A percentile compares a stretch with the other conserved stretches of the same genome.
Conservation (phyloP, 2,888 invertebrate species). For the Theretra japonica region DNA sequence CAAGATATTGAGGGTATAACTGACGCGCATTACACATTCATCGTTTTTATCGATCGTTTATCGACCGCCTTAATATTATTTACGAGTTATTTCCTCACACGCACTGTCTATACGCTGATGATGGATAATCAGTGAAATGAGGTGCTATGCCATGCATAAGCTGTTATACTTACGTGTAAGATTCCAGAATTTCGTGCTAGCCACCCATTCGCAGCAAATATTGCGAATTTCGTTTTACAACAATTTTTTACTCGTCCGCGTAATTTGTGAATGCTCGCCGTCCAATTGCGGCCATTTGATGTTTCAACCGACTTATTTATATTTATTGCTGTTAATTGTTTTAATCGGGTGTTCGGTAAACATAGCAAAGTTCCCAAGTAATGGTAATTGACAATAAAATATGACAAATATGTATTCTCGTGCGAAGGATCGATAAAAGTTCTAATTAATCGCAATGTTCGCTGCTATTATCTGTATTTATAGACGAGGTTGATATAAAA, state of each 20-base stretch:
- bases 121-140: slow-evolving; percentile 49
- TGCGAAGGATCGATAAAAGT: not conserved
- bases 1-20: no score
- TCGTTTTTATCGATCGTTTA: not conserved
- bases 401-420: not conserved
- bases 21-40: no score
- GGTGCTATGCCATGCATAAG: slow-evolving; percentile 45
- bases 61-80: slow-evolving; percentile 18
- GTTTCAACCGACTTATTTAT: slow-evolving; percentile 7
- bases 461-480: not conserved
- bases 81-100: slow-evolving; percentile 33
- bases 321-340: slow-evolving; percentile 14
- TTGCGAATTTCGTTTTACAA: slow-evolving; percentile 33
- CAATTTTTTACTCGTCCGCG: slow-evolving; percentile 33
- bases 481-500: no score
- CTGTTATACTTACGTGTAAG: slow-evolving; percentile 40
- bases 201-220: slow-evolving; percentile 31
- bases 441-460: not conserved
- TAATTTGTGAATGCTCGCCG: slow-evolving; percentile 13
- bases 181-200: slow-evolving; percentile 28
- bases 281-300: not conserved
- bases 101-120: slow-evolving; percentile 37
- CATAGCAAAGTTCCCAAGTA: not conserved
- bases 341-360: slow-evolving; percentile 1
- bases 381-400: not conserved